These are phyloP conservation scores for Fabriciana adippe DNA, from an alignment of 2,888 invertebrate genomes.

Conservation along the genomic window DNA sequence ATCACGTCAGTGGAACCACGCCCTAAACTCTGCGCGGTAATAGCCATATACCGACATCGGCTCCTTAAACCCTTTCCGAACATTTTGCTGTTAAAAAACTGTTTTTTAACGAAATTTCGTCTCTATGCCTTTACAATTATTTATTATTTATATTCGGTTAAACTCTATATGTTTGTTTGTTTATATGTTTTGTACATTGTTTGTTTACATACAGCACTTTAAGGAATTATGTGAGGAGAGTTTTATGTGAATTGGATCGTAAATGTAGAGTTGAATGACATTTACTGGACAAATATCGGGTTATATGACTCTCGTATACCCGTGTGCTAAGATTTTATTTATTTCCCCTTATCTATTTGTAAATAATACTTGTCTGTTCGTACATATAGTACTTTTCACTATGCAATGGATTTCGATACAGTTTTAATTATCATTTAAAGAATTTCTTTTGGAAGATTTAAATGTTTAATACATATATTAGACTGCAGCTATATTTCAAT, in stretches of 20 bases:
- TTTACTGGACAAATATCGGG: background rate
- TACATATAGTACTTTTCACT: too few species aligned
- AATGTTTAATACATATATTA: too few species aligned
- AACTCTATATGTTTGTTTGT: background rate
- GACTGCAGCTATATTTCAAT: too few species aligned
- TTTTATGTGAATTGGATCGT: constrained; percentile 36
- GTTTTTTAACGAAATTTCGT: constrained; percentile 3
- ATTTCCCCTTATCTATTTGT: too few species aligned
- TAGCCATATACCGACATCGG: constrained; percentile 72
- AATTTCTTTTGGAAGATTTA: too few species aligned
- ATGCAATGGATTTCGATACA: too few species aligned
- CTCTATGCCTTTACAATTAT: background rate
- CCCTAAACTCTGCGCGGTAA: constrained; percentile 71
- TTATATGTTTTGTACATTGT: constrained; percentile 44
- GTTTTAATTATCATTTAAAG: too few species aligned
- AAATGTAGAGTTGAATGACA: constrained; percentile 19
- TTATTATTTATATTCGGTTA: background rate
- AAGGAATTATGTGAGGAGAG: constrained; percentile 12
- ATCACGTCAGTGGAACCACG: constrained; percentile 72
- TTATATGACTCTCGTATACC: too few species aligned
- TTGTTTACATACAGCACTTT: constrained; percentile 43
- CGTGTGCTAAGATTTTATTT: too few species aligned
- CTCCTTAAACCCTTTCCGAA: constrained; percentile 49
- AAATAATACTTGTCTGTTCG: too few species aligned
- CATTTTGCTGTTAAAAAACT: constrained; percentile 2